Conservation (phyloP, 2,113 vertebrate species). For the Gymnogyps californianus region DNA sequence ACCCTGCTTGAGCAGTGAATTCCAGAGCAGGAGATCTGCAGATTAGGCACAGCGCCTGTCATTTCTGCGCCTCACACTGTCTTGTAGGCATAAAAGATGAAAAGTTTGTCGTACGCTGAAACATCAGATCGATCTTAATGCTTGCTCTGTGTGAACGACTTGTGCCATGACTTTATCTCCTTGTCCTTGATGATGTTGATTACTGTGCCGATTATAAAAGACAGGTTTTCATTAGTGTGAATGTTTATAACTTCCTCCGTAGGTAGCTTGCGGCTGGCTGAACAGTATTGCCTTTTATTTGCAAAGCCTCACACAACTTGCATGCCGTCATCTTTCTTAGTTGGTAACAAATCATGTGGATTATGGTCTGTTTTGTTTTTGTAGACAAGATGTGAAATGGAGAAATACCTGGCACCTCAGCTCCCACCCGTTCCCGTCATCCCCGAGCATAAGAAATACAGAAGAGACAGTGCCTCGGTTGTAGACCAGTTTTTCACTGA, state of each 20-base stretch:
- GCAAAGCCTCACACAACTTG: not conserved
- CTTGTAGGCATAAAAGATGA: slow-evolving; percentile 21
- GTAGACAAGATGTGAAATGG: slow-evolving; percentile 94
- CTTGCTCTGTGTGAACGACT: not conserved
- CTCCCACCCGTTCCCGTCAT: slow-evolving; percentile 72
- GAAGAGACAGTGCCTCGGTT: slow-evolving; percentile 82
- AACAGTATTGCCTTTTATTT: not conserved
- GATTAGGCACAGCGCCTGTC: slow-evolving; percentile 8
- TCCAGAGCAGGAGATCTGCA: slow-evolving; percentile 48
- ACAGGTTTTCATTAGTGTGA: not conserved
- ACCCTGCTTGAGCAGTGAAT: not conserved
- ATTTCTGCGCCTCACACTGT: not conserved
- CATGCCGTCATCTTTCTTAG: not conserved
- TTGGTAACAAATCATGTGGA: not conserved
- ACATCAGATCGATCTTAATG: not conserved
- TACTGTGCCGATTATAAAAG: not conserved
- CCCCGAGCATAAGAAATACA: slow-evolving; percentile 83
- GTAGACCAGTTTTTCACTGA: slow-evolving; percentile 92
- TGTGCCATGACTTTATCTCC: not conserved
- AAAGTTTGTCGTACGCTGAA: not conserved
- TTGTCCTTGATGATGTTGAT: not conserved
- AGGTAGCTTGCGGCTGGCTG: not conserved
- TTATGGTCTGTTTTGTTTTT: slow-evolving; percentile 32
- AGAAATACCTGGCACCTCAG: slow-evolving; percentile 85
- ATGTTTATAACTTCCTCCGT: not conserved